A percentile compares a stretch with the other conserved stretches of the same genome.
Evolutionary conservation across 2,888 invertebrate genomes (phyloP).

Genomic region (Geotrupes spiniger): DNA sequence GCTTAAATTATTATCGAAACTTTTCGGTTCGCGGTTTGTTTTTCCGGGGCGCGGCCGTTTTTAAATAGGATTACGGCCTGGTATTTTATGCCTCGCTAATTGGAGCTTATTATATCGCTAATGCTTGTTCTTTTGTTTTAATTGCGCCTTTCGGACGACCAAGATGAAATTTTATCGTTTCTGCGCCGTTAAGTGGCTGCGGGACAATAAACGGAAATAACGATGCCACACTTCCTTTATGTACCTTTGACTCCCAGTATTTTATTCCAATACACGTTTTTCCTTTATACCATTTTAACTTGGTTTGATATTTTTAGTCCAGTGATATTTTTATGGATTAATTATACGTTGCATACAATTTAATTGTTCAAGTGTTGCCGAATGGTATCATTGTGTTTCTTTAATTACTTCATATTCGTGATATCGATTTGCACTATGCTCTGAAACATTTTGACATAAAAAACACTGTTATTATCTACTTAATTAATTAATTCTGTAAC

Average conservation of each 20-base stretch:
- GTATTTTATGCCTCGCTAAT: conserved; percentile 29
- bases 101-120: conserved; percentile 35
- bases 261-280: no score
- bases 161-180: conserved; percentile 11
- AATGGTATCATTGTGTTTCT: no score
- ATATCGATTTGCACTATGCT: no score
- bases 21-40: conserved; percentile 20
- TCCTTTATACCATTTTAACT: no score
- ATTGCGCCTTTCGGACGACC: conserved; percentile 20
- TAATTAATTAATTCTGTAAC: no score
- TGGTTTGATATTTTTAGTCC: no score
- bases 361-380: no score
- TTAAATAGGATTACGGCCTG: conserved; percentile 27
- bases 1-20: conserved; percentile 31
- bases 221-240: background rate
- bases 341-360: no score
- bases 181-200: background rate
- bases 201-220: background rate
- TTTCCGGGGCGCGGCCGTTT: conserved; percentile 18
- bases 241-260: background rate
- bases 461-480: no score
- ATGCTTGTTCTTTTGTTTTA: conserved; percentile 30
- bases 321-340: no score
- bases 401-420: no score
- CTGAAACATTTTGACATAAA: no score